These are phyloP conservation scores for Matsumurasca onukii DNA, from an alignment of 1,140 invertebrate genomes.

Conservation along the genomic window DNA sequence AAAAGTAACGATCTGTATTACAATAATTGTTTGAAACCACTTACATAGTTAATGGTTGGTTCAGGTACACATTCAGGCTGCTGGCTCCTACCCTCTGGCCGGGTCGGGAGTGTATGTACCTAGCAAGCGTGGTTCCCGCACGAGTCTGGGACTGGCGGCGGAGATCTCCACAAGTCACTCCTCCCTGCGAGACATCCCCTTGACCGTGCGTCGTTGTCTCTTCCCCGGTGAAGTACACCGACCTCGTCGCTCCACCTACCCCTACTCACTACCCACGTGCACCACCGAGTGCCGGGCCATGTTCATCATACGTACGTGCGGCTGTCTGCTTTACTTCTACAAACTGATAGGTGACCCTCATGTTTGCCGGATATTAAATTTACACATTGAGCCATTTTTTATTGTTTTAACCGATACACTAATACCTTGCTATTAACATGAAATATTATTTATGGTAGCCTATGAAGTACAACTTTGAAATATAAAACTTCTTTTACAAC, in stretches of 20 bases:
- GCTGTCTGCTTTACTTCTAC: not conserved
- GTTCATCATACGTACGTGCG: not conserved
- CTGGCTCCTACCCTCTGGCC: slow-evolving; percentile 37
- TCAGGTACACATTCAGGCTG: too few relatives aligned
- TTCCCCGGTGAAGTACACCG: slow-evolving; percentile 38
- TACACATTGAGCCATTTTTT: too few relatives aligned
- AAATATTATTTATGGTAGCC: too few relatives aligned
- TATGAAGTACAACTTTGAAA: too few relatives aligned
- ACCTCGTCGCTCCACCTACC: not conserved
- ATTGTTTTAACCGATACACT: too few relatives aligned
- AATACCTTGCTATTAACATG: too few relatives aligned
- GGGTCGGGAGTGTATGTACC: slow-evolving; percentile 39
- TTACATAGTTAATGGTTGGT: too few relatives aligned
- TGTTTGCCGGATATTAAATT: too few relatives aligned
- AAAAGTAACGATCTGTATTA: too few relatives aligned
- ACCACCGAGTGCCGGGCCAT: not conserved
- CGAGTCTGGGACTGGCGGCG: slow-evolving; percentile 37
- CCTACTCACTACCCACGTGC: not conserved
- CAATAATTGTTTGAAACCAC: too few relatives aligned
- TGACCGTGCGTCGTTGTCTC: slow-evolving; percentile 37
- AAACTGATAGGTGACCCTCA: not conserved
- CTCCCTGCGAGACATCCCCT: slow-evolving; percentile 34
- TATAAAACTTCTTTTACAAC: too few relatives aligned
- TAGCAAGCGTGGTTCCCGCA: slow-evolving; percentile 27
- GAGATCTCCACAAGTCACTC: slow-evolving; percentile 40